Percentiles rank a stretch among this genome's conserved stretches.
Evolutionary conservation across 2,797 vertebrate genomes (phyloP).

Genomic region (Odontamblyopus rebecca): DNA sequence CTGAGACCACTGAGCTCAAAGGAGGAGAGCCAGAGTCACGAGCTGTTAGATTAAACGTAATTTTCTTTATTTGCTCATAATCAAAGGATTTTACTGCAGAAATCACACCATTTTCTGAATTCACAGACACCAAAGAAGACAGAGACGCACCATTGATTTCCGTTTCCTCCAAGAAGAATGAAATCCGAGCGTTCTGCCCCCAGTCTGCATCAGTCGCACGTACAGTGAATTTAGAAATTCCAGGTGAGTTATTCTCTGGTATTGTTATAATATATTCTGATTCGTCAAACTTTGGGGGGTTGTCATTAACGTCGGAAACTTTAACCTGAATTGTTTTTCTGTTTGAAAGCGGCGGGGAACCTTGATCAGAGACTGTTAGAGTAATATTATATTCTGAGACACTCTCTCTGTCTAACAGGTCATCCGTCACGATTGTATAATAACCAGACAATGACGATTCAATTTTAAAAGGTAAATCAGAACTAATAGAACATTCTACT

Average conservation of each 20-base stretch:
- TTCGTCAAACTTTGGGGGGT: no score
- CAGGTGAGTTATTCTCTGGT: constrained; percentile 33
- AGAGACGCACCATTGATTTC: constrained; percentile 25
- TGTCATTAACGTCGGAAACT: constrained; percentile 59
- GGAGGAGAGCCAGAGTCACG: constrained; percentile 59
- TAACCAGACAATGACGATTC: constrained; percentile 54
- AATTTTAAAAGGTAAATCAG: constrained; percentile 64
- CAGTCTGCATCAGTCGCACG: constrained; percentile 66
- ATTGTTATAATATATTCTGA: no score
- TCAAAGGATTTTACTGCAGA: constrained; percentile 74
- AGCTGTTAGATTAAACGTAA: constrained; percentile 55
- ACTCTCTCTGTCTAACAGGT: constrained; percentile 61
- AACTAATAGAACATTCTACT: constrained; percentile 45
- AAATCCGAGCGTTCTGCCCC: constrained; percentile 69
- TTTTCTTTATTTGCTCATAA: constrained; percentile 69
- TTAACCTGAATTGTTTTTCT: constrained; percentile 60
- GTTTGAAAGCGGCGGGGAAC: constrained; percentile 62
- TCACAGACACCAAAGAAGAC: constrained; percentile 51
- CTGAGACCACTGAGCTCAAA: constrained; percentile 33
- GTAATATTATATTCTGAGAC: constrained; percentile 65
- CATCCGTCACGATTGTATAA: constrained; percentile 62
- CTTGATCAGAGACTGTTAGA: constrained; percentile 58
- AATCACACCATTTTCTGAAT: constrained; percentile 65
- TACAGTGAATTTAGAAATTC: constrained; percentile 69
- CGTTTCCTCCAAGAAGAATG: constrained; percentile 58